These are phyloP conservation scores for Moxostoma hubbsi DNA, from an alignment of 2,797 vertebrate genomes.

Conservation along the genomic window DNA sequence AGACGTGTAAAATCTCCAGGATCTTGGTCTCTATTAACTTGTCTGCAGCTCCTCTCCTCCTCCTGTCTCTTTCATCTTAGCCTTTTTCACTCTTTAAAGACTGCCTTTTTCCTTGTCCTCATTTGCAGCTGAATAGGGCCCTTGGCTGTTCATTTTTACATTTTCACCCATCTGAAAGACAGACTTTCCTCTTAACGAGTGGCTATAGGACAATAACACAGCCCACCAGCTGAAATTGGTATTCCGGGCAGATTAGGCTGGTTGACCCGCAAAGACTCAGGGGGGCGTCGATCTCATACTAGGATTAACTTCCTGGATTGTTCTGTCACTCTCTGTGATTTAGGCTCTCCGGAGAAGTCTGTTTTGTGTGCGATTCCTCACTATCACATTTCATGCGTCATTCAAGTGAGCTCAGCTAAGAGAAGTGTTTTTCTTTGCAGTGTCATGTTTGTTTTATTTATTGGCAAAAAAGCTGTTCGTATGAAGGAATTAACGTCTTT, in stretches of 20 bases:
- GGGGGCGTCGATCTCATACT: constrained; percentile 37
- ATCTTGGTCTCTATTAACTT: constrained; percentile 54
- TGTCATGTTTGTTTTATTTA: background rate
- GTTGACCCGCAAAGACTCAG: constrained; percentile 45
- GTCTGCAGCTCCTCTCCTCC: constrained; percentile 50
- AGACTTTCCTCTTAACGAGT: constrained; percentile 39
- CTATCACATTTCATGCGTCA: constrained; percentile 28
- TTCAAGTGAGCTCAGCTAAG: background rate
- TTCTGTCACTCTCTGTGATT: constrained; percentile 16
- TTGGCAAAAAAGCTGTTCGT: background rate
- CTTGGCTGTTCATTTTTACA: constrained; percentile 61
- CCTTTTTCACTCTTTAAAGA: constrained; percentile 53
- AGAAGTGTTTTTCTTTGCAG: background rate
- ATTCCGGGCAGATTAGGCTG: constrained; percentile 48
- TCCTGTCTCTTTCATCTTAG: constrained; percentile 56
- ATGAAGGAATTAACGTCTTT: background rate
- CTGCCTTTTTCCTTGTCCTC: constrained; percentile 57
- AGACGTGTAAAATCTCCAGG: constrained; percentile 48
- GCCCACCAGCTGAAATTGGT: constrained; percentile 54
- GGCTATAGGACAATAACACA: constrained; percentile 45
- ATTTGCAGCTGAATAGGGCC: constrained; percentile 59
- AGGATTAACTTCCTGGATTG: constrained; percentile 31
- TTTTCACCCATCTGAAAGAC: constrained; percentile 53
- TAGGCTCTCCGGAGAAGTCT: constrained; percentile 3
- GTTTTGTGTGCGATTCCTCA: constrained; percentile 31